Evolutionary conservation across 1,140 invertebrate species (phyloP).

Genomic region (Papilio xuthus): DNA sequence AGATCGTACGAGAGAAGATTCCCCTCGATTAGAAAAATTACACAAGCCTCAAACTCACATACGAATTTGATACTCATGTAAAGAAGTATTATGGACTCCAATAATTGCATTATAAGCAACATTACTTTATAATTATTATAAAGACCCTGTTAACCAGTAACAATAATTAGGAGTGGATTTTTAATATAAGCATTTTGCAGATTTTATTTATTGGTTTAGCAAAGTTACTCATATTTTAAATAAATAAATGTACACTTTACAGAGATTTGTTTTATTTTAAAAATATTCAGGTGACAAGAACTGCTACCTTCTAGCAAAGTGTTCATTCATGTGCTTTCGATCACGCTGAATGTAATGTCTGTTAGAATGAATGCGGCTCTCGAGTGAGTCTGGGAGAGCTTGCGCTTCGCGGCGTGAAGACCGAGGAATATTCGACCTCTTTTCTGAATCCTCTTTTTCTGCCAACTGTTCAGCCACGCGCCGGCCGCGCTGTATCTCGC

Average conservation of each 20-base stretch:
- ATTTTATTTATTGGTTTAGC: slow-evolving; percentile 12
- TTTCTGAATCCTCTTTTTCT: slow-evolving; percentile 53
- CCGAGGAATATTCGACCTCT: slow-evolving; percentile 40
- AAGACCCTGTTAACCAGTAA: background rate
- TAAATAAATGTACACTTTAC: slow-evolving; percentile 37
- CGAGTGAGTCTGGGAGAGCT: slow-evolving; percentile 67
- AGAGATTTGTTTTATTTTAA: slow-evolving; percentile 34
- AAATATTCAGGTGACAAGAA: background rate
- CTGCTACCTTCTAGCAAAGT: slow-evolving; percentile 65
- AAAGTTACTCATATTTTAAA: slow-evolving; percentile 34
- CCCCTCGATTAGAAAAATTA: slow-evolving; percentile 79
- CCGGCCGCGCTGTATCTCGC: slow-evolving; percentile 59
- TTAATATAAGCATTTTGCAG: slow-evolving; percentile 3
- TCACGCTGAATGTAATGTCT: slow-evolving; percentile 73
- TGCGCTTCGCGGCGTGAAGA: slow-evolving; percentile 48
- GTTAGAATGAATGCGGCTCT: slow-evolving; percentile 70
- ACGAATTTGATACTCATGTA: background rate
- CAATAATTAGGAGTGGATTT: slow-evolving; percentile 3
- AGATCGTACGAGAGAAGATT: slow-evolving; percentile 84
- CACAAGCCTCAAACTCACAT: background rate
- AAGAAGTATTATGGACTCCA: background rate
- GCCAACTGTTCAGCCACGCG: slow-evolving; percentile 63
- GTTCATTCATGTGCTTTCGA: slow-evolving; percentile 68
- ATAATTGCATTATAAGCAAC: slow-evolving; percentile 7
- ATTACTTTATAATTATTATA: background rate